Base-by-base conservation (phyloP, 2,888 invertebrate species). In the Phortica okadai region DNA sequence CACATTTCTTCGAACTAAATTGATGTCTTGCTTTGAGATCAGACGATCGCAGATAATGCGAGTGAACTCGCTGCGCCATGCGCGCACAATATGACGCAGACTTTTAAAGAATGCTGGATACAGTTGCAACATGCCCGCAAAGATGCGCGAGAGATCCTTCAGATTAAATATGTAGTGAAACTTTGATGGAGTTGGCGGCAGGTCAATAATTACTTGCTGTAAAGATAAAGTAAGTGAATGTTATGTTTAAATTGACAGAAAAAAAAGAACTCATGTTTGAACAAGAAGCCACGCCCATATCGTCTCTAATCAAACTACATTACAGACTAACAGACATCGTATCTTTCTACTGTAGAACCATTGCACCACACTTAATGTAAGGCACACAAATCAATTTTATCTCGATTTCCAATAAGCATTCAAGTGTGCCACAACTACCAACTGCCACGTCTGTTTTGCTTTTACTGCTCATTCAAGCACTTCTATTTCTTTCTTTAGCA, bases 81-180 rank as follows among this genome's bases (percentile, higher is more conserved):
- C 95, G 7, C 98, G 93, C 1, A 97, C 93, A 50, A 98, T 93
- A 78, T 96, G 94, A 16, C 94, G 93, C 25, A 93, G 91, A 75
- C 93, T 94, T 73, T 93, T 93, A 91, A 96, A 97, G 87, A 94
- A 93, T 80, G 93, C 93, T 0, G 96, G 95, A 59, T 94, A 94
- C 10, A 96, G 96, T 78, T 96, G 94, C 75, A 96, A 94, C 89
- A 98, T 90, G 0, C 98, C 98, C 14, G 95, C 95, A 82, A 94
- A 95, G 79, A 98, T 94, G 76, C 97, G 94, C 0, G 97, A 97
- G 82, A 98, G 91, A 92, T 98, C 98, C 67, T 97, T 94, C 91
- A 98, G 93, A 92, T 98, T 98, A 92, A 98, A 98, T 82, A 97
- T 96, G 92, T 98, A 98, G 92, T 98, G 98, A 92, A 98, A 98